Percentiles rank a stretch among this genome's conserved stretches.
Conservation (phyloP, 2,797 vertebrate species). For the Etheostoma nigrum region DNA sequence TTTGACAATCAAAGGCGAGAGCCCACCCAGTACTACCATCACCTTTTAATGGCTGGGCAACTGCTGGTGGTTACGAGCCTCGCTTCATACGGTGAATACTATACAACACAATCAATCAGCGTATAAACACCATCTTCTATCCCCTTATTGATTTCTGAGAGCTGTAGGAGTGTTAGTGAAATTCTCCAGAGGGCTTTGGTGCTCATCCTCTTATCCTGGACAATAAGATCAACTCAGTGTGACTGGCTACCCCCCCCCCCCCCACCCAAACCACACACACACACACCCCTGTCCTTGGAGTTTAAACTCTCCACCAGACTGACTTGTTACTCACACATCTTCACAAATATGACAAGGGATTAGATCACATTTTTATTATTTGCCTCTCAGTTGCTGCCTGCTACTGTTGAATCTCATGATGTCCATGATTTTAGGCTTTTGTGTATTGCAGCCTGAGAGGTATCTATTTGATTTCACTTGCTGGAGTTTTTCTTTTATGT, state of each 20-base stretch:
- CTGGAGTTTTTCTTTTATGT: conserved; percentile 34
- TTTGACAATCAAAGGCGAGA: not conserved
- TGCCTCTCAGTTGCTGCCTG: conserved; percentile 33
- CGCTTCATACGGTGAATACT: conserved; percentile 42
- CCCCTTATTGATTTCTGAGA: conserved; percentile 74
- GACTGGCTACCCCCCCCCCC: conserved; percentile 76
- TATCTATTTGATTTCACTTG: conserved; percentile 29
- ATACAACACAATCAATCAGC: conserved; percentile 51
- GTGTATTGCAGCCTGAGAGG: conserved; percentile 19
- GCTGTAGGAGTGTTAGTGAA: conserved; percentile 64
- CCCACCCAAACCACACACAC: conserved; percentile 12
- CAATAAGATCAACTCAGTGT: conserved; percentile 78
- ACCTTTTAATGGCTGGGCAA: conserved; percentile 24
- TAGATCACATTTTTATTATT: conserved; percentile 59
- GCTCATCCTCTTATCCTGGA: conserved; percentile 79
- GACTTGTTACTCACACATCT: conserved; percentile 53
- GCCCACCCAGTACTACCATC: not conserved
- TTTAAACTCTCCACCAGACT: conserved; percentile 65
- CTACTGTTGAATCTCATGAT: conserved; percentile 44
- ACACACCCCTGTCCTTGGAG: conserved; percentile 70
- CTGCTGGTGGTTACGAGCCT: conserved; percentile 34
- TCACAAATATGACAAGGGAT: conserved; percentile 64
- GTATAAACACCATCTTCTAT: conserved; percentile 56
- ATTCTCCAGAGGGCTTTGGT: conserved; percentile 67
- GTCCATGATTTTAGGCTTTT: conserved; percentile 36